phyloP scores from a whole-genome alignment of 1,140 invertebrate species.

The Brachionus paranguensis region DNA sequence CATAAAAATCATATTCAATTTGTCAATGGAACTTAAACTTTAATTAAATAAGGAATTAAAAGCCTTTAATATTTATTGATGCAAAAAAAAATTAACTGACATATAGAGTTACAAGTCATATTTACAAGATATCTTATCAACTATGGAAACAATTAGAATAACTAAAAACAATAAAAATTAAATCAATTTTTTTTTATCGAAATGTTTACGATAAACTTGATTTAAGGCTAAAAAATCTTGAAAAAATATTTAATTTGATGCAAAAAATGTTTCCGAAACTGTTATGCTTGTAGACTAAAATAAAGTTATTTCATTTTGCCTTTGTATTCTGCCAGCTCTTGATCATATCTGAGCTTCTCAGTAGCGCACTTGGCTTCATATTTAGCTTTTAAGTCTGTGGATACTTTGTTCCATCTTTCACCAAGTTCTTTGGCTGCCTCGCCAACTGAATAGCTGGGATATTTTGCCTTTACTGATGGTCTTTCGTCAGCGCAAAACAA shows the following conservation, averaged over 20 bases:
- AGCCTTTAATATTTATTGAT: background rate
- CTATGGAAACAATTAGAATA: background rate
- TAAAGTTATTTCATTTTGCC: background rate
- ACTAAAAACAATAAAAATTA: background rate
- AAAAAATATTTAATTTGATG: background rate
- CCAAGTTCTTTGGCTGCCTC: constrained; percentile 97
- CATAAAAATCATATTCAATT: no score
- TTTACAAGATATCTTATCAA: background rate
- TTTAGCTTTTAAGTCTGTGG: constrained; percentile 73
- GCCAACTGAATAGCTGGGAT: constrained; percentile 88
- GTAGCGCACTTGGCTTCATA: constrained; percentile 85
- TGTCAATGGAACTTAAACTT: no score
- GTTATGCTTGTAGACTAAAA: background rate
- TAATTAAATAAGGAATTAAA: no score
- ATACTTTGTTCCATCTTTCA: constrained; percentile 81
- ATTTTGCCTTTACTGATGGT: constrained; percentile 78
- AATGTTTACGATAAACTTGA: background rate
- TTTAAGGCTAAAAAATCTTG: background rate
- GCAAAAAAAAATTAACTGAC: background rate
- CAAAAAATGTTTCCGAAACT: background rate
- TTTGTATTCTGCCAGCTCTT: constrained; percentile 46
- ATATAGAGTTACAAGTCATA: background rate
- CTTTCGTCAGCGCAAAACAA: constrained; percentile 98
- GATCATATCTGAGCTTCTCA: constrained; percentile 88
- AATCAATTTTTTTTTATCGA: background rate